phyloP scores from a whole-genome alignment of 2,113 vertebrate genomes.

The human (Homo sapiens) region DNA sequence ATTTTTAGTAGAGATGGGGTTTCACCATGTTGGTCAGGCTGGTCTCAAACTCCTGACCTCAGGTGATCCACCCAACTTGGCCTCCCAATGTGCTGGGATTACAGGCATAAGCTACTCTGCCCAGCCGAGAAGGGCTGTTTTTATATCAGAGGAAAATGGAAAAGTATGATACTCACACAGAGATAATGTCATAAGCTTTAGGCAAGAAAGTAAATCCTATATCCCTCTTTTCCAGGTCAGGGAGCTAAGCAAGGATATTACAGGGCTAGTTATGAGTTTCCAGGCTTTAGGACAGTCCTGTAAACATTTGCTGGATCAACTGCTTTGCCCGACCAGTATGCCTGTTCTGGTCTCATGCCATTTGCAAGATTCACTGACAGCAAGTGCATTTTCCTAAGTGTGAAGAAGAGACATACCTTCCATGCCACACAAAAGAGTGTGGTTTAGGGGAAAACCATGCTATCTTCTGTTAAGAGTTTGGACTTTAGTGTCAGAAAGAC shows the following conservation, averaged over 20 bases:
- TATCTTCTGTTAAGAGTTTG: neutral
- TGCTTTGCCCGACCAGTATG: neutral
- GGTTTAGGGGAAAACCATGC: neutral
- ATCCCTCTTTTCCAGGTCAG: neutral
- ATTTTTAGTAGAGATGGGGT: too few species aligned
- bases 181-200: neutral
- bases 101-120: too few species aligned
- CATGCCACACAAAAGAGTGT: neutral
- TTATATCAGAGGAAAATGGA: conserved; percentile 1
- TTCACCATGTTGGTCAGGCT: too few species aligned
- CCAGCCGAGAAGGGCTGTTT: neutral
- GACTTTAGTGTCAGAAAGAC: neutral
- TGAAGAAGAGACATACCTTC: neutral
- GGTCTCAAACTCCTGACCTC: too few species aligned
- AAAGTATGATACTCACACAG: neutral
- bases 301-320: neutral
- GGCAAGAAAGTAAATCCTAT: neutral
- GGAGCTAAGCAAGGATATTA: neutral
- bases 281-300: neutral
- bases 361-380: neutral
- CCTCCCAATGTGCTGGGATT: too few species aligned
- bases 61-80: too few species aligned
- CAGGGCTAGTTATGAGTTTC: neutral
- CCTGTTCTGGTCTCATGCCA: neutral
- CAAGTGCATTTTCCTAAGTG: neutral